Conservation (phyloP, 2,888 invertebrate genomes). For the Andrena chrysosceles region DNA sequence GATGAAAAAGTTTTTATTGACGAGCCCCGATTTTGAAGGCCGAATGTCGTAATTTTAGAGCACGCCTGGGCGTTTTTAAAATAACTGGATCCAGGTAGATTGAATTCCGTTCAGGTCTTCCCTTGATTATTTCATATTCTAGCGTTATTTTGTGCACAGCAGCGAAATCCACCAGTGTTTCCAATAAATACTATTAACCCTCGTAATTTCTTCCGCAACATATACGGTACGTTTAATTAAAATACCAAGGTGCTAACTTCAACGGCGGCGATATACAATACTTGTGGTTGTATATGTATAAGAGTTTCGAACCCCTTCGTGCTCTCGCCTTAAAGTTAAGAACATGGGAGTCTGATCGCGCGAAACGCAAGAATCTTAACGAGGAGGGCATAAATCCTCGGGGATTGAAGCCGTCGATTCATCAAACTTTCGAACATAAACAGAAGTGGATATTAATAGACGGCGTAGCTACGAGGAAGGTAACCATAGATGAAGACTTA, state of each 20-base stretch:
- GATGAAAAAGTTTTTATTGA: slow-evolving; percentile 40
- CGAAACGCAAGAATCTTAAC: not conserved
- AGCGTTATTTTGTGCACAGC: no score
- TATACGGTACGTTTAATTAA: no score
- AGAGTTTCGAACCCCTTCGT: not conserved
- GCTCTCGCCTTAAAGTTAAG: not conserved
- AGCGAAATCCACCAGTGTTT: no score
- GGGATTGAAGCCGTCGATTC: slow-evolving; percentile 23
- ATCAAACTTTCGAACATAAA: slow-evolving; percentile 44
- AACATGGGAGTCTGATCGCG: not conserved
- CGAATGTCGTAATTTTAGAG: slow-evolving; percentile 23
- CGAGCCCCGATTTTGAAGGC: slow-evolving; percentile 41
- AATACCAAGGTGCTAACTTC: no score
- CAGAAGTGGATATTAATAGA: slow-evolving; percentile 38
- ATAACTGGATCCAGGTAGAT: not conserved
- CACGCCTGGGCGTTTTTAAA: slow-evolving; percentile 21
- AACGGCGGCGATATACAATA: not conserved
- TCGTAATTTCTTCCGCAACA: no score
- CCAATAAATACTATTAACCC: no score
- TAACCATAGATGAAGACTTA: slow-evolving; percentile 27
- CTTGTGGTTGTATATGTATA: not conserved
- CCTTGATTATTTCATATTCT: no score
- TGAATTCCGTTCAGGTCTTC: not conserved
- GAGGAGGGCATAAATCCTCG: slow-evolving; percentile 23
- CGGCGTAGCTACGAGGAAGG: not conserved